These are phyloP conservation scores for Acanthaster planci DNA, from an alignment of 35 echinoderm and acorn worm genomes.

Conservation along the genomic window DNA sequence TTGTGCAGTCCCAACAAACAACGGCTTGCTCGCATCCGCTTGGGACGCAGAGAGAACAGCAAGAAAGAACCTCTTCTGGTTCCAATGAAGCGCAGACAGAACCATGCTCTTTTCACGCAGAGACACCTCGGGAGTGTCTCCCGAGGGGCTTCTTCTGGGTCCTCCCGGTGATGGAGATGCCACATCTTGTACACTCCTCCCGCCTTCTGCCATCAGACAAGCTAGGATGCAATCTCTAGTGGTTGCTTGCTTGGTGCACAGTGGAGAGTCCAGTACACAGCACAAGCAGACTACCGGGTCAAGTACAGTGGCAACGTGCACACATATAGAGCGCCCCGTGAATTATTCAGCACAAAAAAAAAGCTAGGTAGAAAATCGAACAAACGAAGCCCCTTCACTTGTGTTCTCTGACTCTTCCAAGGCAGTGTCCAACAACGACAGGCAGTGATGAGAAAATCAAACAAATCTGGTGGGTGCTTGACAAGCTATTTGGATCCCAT, in stretches of 20 bases:
- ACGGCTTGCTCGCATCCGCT: not conserved
- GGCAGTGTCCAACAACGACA: not conserved
- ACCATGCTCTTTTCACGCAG: conserved; percentile 28
- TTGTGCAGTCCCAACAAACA: conserved; percentile 42
- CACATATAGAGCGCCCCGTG: not conserved
- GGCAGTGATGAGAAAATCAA: conserved; percentile 17
- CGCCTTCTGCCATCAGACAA: conserved; percentile 17
- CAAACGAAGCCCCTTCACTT: conserved; percentile 5
- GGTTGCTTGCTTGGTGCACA: conserved; percentile 21
- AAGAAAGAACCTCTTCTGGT: conserved; percentile 25
- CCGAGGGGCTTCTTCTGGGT: conserved; percentile 5
- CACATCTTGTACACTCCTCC: conserved; percentile 31
- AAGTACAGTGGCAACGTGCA: conserved; percentile 21
- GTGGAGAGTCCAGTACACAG: not conserved
- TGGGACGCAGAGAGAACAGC: not conserved
- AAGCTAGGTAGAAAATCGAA: not conserved
- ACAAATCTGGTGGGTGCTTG: conserved; percentile 26
- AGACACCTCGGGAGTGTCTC: conserved; percentile 24
- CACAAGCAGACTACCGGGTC: conserved; percentile 6
- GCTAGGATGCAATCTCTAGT: conserved; percentile 23
- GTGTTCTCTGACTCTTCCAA: not conserved
- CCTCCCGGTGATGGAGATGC: conserved; percentile 40
- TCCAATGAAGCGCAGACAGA: conserved; percentile 40
- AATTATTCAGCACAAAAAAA: conserved; percentile 8
- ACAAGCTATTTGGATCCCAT: conserved; percentile 2